A percentile compares a stretch with the other conserved stretches of the same genome.
phyloP scores from a whole-genome alignment of 2,888 invertebrate species.

The Torymus tubicola region DNA sequence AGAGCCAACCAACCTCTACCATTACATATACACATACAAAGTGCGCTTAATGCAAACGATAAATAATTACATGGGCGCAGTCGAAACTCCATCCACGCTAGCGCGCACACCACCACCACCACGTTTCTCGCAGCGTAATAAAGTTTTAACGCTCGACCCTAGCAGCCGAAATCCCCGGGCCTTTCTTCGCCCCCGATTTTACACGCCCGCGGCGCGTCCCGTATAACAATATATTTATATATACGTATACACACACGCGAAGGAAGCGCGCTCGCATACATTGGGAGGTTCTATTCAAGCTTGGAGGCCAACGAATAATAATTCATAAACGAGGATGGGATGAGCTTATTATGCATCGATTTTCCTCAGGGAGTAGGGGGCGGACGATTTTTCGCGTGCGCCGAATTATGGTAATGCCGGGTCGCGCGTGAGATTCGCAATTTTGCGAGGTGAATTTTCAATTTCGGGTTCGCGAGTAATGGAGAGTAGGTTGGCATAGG shows the following conservation, averaged over 20 bases:
- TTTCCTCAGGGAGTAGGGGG: background rate
- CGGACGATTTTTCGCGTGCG: background rate
- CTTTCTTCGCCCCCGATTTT: background rate
- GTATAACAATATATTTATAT: constrained; percentile 9
- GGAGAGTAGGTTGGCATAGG: too few species aligned
- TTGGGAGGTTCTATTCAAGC: too few species aligned
- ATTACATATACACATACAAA: background rate
- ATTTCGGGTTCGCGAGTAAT: too few species aligned
- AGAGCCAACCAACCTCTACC: too few species aligned
- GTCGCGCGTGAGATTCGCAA: background rate
- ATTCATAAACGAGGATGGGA: background rate
- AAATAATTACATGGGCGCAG: constrained; percentile 4
- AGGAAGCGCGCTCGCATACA: background rate
- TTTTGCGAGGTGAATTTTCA: background rate
- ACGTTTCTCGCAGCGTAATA: background rate
- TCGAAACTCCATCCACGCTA: background rate
- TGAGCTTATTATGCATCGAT: constrained; percentile 31
- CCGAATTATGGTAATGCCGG: constrained; percentile 16
- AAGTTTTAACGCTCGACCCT: constrained; percentile 16
- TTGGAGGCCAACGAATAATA: background rate
- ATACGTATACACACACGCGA: too few species aligned
- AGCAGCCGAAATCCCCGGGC: constrained; percentile 22
- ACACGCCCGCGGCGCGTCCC: background rate
- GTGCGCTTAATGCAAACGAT: constrained; percentile 6
- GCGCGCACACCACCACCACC: too few species aligned